Percentiles rank a stretch among this genome's conserved stretches.
Evolutionary conservation across 2,888 invertebrate species (phyloP).

Genomic region (Parapristionchus giblindavisi): DNA sequence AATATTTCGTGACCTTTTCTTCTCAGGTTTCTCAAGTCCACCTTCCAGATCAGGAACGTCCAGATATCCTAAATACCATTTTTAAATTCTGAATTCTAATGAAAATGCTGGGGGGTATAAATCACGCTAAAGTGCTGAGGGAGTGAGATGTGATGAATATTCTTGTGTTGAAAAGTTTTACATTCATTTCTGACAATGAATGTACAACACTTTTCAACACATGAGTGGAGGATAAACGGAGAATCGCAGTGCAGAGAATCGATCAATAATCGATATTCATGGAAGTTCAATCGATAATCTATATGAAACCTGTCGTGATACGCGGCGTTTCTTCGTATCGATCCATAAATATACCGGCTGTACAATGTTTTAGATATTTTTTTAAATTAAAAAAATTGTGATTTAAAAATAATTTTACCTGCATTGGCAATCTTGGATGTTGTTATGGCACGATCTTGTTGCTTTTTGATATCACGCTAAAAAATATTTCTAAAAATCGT

Average conservation of each 20-base stretch:
- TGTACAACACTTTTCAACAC: too few species aligned
- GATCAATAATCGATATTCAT: too few species aligned
- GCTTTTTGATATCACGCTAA: constrained; percentile 50
- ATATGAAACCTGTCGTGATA: constrained; percentile 14
- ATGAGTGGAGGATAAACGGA: too few species aligned
- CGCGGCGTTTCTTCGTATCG: not conserved
- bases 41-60: constrained; percentile 69
- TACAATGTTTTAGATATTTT: not conserved
- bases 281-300: constrained; percentile 23
- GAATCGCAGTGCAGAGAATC: too few species aligned
- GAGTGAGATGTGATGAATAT: too few species aligned
- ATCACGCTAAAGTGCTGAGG: too few species aligned
- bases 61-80: constrained; percentile 45
- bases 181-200: too few species aligned
- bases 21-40: constrained; percentile 40
- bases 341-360: constrained; percentile 17
- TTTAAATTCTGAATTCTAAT: too few species aligned
- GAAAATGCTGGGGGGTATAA: too few species aligned
- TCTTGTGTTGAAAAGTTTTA: too few species aligned
- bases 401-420: constrained; percentile 36
- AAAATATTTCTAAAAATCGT: constrained; percentile 9
- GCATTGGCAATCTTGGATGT: constrained; percentile 60
- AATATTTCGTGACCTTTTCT: constrained; percentile 46
- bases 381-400: not conserved
- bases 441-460: constrained; percentile 50